Evolutionary conservation across 2,113 vertebrate genomes (phyloP).

Genomic region (Danionella cerebrum): DNA sequence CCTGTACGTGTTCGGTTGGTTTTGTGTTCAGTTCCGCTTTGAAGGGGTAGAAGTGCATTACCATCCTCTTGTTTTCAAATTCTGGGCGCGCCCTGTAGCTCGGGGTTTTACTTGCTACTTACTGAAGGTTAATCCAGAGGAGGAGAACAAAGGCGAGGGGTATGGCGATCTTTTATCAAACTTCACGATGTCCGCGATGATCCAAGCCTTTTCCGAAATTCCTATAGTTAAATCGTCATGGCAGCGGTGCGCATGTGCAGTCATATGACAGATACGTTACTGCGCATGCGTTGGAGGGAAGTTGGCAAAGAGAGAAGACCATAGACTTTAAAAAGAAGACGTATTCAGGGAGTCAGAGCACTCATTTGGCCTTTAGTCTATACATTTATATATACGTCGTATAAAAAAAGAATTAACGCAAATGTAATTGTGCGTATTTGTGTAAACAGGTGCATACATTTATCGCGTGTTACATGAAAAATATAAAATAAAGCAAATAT

Average conservation of each 20-base stretch:
- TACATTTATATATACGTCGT: background rate
- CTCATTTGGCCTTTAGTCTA: too few relatives aligned
- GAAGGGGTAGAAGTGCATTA: background rate
- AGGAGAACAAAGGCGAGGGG: background rate
- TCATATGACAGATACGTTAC: background rate
- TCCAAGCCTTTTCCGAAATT: constrained; percentile 40
- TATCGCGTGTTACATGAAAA: background rate
- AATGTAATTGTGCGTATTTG: too few relatives aligned
- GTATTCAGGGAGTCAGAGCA: background rate
- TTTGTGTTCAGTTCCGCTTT: constrained; percentile 23
- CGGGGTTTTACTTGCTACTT: constrained; percentile 8
- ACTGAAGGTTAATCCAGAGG: background rate
- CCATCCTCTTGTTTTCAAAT: background rate
- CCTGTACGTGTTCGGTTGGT: background rate
- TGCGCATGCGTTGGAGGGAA: background rate
- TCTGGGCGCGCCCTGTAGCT: background rate
- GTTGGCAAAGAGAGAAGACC: background rate
- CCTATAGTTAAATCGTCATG: constrained; percentile 44
- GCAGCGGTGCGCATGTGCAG: constrained; percentile 21
- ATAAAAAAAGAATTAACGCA: background rate
- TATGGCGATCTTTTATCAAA: background rate
- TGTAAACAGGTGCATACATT: background rate
- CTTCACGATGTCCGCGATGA: background rate
- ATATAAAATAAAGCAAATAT: too few relatives aligned
- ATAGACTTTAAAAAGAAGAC: background rate